phyloP scores from a whole-genome alignment of 1,140 invertebrate species.

The Bombyx mandarina region DNA sequence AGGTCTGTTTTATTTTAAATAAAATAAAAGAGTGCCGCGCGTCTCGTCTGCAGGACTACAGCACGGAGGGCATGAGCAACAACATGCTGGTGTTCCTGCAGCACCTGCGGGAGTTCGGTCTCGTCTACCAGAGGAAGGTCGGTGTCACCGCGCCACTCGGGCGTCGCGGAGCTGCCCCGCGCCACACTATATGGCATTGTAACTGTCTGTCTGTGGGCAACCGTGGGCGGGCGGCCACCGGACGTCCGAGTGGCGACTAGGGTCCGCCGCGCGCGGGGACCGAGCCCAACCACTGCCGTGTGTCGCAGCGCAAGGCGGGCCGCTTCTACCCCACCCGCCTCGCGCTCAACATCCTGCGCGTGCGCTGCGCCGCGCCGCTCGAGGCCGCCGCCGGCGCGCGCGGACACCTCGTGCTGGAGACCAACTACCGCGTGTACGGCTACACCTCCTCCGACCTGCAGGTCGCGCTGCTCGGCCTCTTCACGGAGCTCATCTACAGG shows the following conservation, averaged over 20 bases:
- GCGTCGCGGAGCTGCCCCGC: too few relatives aligned
- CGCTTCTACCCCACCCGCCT: slow-evolving; percentile 96
- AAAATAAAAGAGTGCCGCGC: neutral
- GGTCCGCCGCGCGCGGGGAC: too few relatives aligned
- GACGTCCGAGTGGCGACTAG: too few relatives aligned
- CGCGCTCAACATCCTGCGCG: slow-evolving; percentile 89
- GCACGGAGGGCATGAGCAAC: slow-evolving; percentile 93
- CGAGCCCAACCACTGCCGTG: neutral
- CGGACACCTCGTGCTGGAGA: slow-evolving; percentile 96
- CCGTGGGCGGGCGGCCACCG: too few relatives aligned
- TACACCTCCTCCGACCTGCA: slow-evolving; percentile 96
- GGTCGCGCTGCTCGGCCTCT: slow-evolving; percentile 91
- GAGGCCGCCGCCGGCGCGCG: slow-evolving; percentile 23
- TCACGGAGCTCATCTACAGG: slow-evolving; percentile 93
- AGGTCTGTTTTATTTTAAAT: too few relatives aligned
- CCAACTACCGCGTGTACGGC: slow-evolving; percentile 97
- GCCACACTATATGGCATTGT: too few relatives aligned
- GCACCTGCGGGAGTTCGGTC: slow-evolving; percentile 95
- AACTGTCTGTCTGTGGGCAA: too few relatives aligned
- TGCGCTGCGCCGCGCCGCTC: slow-evolving; percentile 16
- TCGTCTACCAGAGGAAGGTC: slow-evolving; percentile 96
- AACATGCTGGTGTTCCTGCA: slow-evolving; percentile 92
- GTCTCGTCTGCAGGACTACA: slow-evolving; percentile 83
- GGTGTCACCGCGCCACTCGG: neutral
- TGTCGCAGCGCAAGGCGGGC: slow-evolving; percentile 84